Percentiles rank a stretch among this genome's conserved stretches.
These are phyloP conservation scores for Salvelinus alpinus DNA, from an alignment of 2,113 vertebrate species.

Conservation along the genomic window DNA sequence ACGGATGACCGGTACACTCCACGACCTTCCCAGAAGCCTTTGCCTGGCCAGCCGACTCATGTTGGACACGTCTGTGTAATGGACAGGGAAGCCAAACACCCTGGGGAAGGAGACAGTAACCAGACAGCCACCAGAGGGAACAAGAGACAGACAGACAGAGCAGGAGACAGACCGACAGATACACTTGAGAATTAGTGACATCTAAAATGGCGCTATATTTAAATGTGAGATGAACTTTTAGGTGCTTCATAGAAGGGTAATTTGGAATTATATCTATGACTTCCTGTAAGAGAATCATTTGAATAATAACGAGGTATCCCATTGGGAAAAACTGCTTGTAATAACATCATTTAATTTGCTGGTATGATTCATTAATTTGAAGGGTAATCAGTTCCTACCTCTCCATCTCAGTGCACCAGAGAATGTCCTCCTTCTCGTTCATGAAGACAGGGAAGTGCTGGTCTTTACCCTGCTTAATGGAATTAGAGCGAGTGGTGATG, in stretches of 20 bases:
- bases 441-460: constrained; percentile 98
- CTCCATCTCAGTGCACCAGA: constrained; percentile 99
- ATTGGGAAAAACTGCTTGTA: not conserved
- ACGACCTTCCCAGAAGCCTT: constrained; percentile 94
- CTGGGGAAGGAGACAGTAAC: constrained; percentile 53
- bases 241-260: not conserved
- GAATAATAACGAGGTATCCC: too few species aligned
- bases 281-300: too few species aligned
- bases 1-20: constrained; percentile 97
- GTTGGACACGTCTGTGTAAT: constrained; percentile 98
- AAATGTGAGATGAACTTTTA: not conserved
- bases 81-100: constrained; percentile 95
- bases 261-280: not conserved
- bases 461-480: constrained; percentile 99
- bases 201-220: too few species aligned
- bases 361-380: too few species aligned
- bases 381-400: constrained; percentile 72
- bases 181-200: too few species aligned
- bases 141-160: not conserved
- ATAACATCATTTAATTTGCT: not conserved
- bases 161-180: not conserved
- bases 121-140: constrained; percentile 3
- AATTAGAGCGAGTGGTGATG: constrained; percentile 97
- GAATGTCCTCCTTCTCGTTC: constrained; percentile 98
- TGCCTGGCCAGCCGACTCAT: constrained; percentile 98